Evolutionary conservation across 2,888 invertebrate genomes (phyloP).

Genomic region (Melinaea menophilus): DNA sequence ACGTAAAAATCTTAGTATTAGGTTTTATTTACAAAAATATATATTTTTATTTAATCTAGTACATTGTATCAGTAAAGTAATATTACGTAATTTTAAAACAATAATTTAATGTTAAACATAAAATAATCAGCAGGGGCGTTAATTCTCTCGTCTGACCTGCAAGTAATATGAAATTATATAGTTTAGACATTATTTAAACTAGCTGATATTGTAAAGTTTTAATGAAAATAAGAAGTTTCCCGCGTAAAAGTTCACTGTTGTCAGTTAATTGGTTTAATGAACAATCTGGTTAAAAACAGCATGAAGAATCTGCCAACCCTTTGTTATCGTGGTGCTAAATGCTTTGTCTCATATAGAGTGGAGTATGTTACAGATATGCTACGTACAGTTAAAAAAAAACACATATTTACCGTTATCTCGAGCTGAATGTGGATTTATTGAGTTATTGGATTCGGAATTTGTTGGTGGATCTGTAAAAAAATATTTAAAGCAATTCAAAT

Average conservation of each 20-base stretch:
- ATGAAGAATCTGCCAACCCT: too few species aligned
- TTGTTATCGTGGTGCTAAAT: too few species aligned
- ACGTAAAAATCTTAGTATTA: neutral
- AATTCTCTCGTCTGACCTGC: constrained; percentile 33
- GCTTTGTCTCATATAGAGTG: too few species aligned
- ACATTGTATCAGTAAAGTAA: constrained; percentile 16
- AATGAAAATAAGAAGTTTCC: too few species aligned
- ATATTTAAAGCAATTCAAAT: constrained; percentile 4
- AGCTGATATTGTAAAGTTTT: too few species aligned
- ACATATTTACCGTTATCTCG: constrained; percentile 26
- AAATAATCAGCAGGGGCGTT: constrained; percentile 28
- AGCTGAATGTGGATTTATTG: constrained; percentile 20
- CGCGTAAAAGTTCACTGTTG: too few species aligned
- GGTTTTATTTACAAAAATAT: constrained; percentile 11
- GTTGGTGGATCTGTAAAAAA: constrained; percentile 52
- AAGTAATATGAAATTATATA: constrained; percentile 19
- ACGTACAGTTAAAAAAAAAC: constrained; percentile 11
- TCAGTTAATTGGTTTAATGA: too few species aligned
- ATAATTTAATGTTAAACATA: constrained; percentile 30
- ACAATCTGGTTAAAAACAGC: too few species aligned
- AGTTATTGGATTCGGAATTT: constrained; percentile 22
- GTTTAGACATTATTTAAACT: too few species aligned
- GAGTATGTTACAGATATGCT: too few species aligned
- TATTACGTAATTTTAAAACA: constrained; percentile 42
- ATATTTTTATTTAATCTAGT: constrained; percentile 19